phyloP scores from a whole-genome alignment of 1,140 invertebrate species.

The Caenorhabditis elegans region WBcel235 BX284604.4:888501-889000 shows the following conservation, averaged over 20 bases:
- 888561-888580: slow-evolving; percentile 89
- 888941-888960: no score
- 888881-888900: not conserved
- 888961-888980: no score
- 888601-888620: slow-evolving; percentile 84
- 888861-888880: not conserved
- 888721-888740: slow-evolving; percentile 93
- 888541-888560: slow-evolving; percentile 71
- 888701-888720: slow-evolving; percentile 91
- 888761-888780: slow-evolving; percentile 78
- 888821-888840: slow-evolving; percentile 34
- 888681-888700: slow-evolving; percentile 74
- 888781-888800: slow-evolving; percentile 59
- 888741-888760: slow-evolving; percentile 92
- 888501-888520: no score
- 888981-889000: no score
- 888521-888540: no score
- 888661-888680: slow-evolving; percentile 73
- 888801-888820: slow-evolving; percentile 58
- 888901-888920: no score
- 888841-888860: not conserved
- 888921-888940: not conserved
- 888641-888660: slow-evolving; percentile 68
- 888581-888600: slow-evolving; percentile 87
- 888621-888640: slow-evolving; percentile 87